These are phyloP conservation scores for Pterois miles DNA, from an alignment of 2,797 vertebrate genomes.

Conservation along the genomic window DNA sequence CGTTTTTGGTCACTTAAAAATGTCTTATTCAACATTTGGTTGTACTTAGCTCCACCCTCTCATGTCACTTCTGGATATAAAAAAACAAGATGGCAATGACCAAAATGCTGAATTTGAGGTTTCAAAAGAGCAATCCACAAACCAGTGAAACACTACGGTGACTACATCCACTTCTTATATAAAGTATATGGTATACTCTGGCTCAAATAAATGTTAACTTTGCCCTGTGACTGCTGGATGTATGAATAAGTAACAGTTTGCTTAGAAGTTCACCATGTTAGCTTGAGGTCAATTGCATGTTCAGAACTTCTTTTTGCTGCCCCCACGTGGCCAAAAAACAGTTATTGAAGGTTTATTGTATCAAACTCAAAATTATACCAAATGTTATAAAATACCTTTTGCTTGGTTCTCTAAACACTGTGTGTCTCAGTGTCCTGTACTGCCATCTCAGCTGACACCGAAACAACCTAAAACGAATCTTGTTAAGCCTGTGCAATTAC, in stretches of 20 bases:
- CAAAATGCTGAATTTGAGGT: too few relatives aligned
- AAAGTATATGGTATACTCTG: not conserved
- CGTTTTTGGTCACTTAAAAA: too few relatives aligned
- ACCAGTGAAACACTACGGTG: too few relatives aligned
- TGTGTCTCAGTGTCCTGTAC: not conserved
- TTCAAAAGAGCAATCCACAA: too few relatives aligned
- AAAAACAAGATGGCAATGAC: too few relatives aligned
- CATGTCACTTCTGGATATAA: too few relatives aligned
- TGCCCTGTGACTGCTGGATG: not conserved
- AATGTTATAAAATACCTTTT: not conserved
- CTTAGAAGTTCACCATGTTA: not conserved
- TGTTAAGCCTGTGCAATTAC: conserved; percentile 6
- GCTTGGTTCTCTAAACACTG: not conserved
- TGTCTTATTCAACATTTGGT: too few relatives aligned
- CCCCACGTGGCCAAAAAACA: not conserved
- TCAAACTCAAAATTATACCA: not conserved
- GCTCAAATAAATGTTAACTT: not conserved
- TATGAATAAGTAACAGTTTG: not conserved
- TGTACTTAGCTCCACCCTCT: too few relatives aligned
- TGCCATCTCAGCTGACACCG: not conserved
- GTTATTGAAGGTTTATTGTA: not conserved
- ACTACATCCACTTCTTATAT: too few relatives aligned
- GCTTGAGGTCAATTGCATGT: not conserved
- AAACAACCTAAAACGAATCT: conserved; percentile 25
- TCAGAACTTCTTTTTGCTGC: not conserved